Conservation (phyloP, 2,797 vertebrate species). For the Megalops cyprinoides region DNA sequence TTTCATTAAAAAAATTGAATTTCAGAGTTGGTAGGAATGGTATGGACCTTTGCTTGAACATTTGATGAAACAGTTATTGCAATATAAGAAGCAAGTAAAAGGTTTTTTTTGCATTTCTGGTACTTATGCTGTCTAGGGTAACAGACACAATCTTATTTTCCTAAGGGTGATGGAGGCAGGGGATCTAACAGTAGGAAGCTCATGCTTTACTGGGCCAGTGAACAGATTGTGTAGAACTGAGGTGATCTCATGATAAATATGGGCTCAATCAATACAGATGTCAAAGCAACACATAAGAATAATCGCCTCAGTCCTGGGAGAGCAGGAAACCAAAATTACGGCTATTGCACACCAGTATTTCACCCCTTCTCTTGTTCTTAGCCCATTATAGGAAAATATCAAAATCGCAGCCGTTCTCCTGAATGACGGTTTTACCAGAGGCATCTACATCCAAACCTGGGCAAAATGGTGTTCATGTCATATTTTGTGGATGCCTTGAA, state of each 20-base stretch:
- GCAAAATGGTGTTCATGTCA: too few relatives aligned
- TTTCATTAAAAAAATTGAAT: background rate
- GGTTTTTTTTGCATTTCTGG: background rate
- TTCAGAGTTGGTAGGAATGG: background rate
- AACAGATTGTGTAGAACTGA: constrained; percentile 32
- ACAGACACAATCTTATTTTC: too few relatives aligned
- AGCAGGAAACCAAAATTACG: constrained; percentile 45
- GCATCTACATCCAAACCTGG: too few relatives aligned
- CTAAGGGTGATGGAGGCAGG: background rate
- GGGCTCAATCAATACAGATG: constrained; percentile 56
- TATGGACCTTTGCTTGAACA: background rate
- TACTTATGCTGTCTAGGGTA: too few relatives aligned
- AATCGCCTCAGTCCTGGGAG: constrained; percentile 48
- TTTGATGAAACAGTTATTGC: constrained; percentile 1
- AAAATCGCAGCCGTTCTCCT: background rate
- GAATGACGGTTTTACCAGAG: background rate
- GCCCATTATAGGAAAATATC: background rate
- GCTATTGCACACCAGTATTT: constrained; percentile 38
- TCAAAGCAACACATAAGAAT: constrained; percentile 58
- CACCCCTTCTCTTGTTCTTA: constrained; percentile 14
- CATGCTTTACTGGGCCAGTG: constrained; percentile 2
- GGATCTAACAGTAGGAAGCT: constrained; percentile 50
- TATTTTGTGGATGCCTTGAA: too few relatives aligned
- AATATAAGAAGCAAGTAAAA: background rate
- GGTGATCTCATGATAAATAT: constrained; percentile 57